Conservation (phyloP, 2,797 vertebrate species). For the Pseudocheirus occidentalis region DNA sequence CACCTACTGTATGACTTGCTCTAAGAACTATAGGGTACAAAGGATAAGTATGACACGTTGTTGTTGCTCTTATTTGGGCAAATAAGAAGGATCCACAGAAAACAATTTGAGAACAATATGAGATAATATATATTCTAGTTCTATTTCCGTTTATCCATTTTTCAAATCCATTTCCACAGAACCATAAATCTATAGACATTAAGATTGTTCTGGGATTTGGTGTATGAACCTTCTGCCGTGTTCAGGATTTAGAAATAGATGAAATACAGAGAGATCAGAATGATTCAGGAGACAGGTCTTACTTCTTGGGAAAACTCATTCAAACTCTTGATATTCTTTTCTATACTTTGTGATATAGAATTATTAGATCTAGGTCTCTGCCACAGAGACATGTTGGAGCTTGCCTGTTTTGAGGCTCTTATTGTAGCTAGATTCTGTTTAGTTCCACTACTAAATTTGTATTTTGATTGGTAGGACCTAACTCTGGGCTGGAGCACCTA, state of each 20-base stretch:
- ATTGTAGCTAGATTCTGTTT: background rate
- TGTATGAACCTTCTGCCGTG: background rate
- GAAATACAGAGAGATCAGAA: background rate
- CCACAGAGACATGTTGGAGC: background rate
- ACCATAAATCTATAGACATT: fast-evolving
- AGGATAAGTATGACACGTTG: background rate
- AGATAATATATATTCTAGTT: background rate
- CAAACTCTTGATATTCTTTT: background rate
- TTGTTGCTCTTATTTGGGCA: conserved; percentile 16
- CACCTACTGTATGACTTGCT: background rate
- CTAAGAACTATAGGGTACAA: background rate
- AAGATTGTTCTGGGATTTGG: conserved; percentile 13
- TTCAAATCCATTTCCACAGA: background rate
- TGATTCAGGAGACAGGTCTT: background rate
- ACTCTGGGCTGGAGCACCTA: background rate
- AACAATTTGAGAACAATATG: background rate
- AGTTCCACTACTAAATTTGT: background rate
- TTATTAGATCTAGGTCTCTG: conserved; percentile 11
- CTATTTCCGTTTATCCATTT: background rate
- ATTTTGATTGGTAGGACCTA: background rate
- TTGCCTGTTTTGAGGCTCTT: background rate
- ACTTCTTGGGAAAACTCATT: conserved; percentile 38
- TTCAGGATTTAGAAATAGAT: conserved; percentile 6
- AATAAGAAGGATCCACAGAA: background rate
- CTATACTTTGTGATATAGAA: conserved; percentile 19